Evolutionary conservation across 2,888 invertebrate genomes (phyloP).

Genomic region (Habrosyne pyritoides): DNA sequence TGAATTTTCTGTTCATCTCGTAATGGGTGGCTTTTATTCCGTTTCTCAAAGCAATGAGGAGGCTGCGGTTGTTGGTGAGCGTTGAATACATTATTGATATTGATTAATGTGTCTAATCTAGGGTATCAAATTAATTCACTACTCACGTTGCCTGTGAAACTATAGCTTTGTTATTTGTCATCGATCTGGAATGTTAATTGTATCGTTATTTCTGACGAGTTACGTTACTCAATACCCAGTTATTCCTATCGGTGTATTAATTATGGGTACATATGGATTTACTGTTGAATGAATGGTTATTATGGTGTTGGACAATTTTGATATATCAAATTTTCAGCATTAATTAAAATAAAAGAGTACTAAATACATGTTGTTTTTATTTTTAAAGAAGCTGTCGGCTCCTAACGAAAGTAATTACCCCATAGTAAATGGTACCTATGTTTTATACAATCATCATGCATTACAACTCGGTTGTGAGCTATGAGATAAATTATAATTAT

Average conservation of each 20-base stretch:
- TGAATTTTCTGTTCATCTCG: conserved; percentile 56
- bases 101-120: conserved; percentile 42
- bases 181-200: neutral
- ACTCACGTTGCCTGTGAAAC: conserved; percentile 30
- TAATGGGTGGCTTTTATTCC: conserved; percentile 53
- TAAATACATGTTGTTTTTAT: no score
- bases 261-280: no score
- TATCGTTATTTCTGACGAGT: neutral
- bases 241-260: neutral
- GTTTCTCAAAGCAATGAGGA: conserved; percentile 27
- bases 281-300: no score
- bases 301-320: no score
- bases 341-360: no score
- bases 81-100: conserved; percentile 48
- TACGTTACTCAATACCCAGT: neutral
- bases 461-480: no score
- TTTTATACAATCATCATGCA: no score
- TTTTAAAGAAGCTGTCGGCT: no score
- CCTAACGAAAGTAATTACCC: no score
- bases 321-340: no score
- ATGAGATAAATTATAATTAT: no score
- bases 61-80: conserved; percentile 30
- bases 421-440: no score
- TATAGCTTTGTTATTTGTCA: conserved; percentile 4
- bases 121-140: conserved; percentile 38